Evolutionary conservation across 2,113 vertebrate species (phyloP).

Genomic region (Ptychochromis oligacanthus): DNA sequence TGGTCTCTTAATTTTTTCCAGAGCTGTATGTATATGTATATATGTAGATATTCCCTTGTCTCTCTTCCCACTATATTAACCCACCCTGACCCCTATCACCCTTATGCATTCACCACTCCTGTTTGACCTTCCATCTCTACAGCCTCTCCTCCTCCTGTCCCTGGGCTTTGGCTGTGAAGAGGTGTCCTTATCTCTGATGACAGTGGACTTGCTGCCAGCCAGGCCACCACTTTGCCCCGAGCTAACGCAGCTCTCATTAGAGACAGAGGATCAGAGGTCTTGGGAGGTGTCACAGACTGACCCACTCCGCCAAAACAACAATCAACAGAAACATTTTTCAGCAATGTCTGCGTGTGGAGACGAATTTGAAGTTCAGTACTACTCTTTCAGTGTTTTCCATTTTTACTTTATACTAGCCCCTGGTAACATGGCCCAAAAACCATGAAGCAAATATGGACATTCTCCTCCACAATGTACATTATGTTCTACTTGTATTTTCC

Average conservation of each 20-base stretch:
- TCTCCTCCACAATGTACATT: conserved; percentile 22
- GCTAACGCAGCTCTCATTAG: conserved; percentile 52
- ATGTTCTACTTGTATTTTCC: conserved; percentile 32
- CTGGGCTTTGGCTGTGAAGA: conserved; percentile 41
- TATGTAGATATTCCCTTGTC: no score
- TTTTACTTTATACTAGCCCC: conserved; percentile 14
- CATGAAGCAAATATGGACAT: conserved; percentile 14
- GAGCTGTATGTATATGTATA: no score
- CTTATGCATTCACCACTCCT: conserved; percentile 29
- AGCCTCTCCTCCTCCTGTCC: conserved; percentile 45
- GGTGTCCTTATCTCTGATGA: conserved; percentile 68
- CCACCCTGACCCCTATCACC: conserved; percentile 20
- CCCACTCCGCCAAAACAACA: conserved; percentile 43
- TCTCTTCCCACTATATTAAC: conserved; percentile 36
- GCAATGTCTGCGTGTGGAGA: background rate
- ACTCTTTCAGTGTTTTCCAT: conserved; percentile 10
- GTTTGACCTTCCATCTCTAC: conserved; percentile 59
- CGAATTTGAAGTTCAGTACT: conserved; percentile 2
- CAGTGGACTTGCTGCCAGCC: conserved; percentile 59
- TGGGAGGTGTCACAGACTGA: conserved; percentile 42
- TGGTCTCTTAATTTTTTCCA: no score
- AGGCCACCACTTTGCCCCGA: conserved; percentile 57
- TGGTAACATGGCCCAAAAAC: conserved; percentile 7
- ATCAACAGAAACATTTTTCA: conserved; percentile 38
- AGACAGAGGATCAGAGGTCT: conserved; percentile 49